phyloP scores from a whole-genome alignment of 2,888 invertebrate genomes.

The Anthrax anthrax region DNA sequence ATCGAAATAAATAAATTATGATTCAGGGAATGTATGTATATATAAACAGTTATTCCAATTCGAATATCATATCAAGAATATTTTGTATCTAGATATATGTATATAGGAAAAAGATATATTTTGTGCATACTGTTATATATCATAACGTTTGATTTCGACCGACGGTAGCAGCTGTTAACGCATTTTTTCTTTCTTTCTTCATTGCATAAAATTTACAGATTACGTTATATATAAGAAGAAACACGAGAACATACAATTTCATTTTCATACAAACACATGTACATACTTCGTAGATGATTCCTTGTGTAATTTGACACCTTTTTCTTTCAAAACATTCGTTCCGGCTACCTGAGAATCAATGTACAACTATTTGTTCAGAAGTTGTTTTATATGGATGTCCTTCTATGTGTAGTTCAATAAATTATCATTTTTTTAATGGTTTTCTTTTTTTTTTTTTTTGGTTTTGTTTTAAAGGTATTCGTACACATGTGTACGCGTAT shows the following conservation, averaged over 20 bases:
- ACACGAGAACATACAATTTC: conserved; percentile 1
- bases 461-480: conserved; percentile 4
- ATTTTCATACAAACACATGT: not conserved
- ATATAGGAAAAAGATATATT: no score
- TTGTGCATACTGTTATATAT: no score
- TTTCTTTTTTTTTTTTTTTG: not conserved
- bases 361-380: no score
- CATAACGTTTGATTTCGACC: no score
- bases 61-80: no score
- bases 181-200: not conserved
- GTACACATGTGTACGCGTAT: not conserved
- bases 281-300: no score
- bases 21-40: conserved; percentile 11
- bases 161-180: conserved; percentile 5
- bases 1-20: conserved; percentile 32
- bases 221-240: conserved; percentile 1
- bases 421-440: no score
- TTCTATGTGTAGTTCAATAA: no score
- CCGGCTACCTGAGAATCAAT: conserved; percentile 2
- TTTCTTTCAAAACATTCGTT: conserved; percentile 4
- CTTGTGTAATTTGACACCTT: not conserved
- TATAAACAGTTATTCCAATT: no score
- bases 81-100: no score
- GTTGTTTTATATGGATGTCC: no score
- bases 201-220: no score